phyloP scores from a whole-genome alignment of 2,888 invertebrate genomes.

The Habrosyne pyritoides region DNA sequence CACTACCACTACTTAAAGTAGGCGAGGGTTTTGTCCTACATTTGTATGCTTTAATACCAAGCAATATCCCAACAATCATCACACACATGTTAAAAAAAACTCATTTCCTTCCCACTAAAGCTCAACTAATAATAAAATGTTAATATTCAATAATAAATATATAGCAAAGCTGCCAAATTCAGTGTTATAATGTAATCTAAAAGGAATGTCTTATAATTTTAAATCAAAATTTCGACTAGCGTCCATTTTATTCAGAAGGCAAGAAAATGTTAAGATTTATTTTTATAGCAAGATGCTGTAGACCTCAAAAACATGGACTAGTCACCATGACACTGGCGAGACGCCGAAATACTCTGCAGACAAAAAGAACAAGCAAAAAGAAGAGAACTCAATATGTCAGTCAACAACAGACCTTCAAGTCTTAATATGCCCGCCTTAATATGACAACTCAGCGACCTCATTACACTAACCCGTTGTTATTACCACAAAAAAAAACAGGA shows the following conservation, averaged over 20 bases:
- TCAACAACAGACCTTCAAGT: no score
- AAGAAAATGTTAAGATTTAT: not conserved
- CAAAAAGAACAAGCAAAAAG: no score
- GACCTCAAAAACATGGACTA: no score
- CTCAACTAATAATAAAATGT: not conserved
- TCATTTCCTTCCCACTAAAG: no score
- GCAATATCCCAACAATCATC: not conserved
- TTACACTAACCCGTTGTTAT: no score
- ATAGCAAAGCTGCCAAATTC: conserved; percentile 4
- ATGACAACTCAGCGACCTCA: no score
- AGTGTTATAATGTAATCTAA: not conserved
- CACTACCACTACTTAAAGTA: conserved; percentile 67
- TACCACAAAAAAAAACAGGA: no score
- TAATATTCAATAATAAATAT: not conserved
- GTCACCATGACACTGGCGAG: no score
- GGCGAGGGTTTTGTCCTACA: conserved; percentile 80
- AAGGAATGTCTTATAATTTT: conserved; percentile 5
- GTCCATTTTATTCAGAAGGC: not conserved
- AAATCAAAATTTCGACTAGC: not conserved
- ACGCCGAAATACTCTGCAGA: no score
- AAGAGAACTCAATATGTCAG: no score
- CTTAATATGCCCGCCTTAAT: no score
- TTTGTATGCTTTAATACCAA: conserved; percentile 24
- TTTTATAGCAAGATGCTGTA: no score
- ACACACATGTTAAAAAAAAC: not conserved